Conservation (phyloP, 2,797 vertebrate genomes). For the Allobates femoralis region DNA sequence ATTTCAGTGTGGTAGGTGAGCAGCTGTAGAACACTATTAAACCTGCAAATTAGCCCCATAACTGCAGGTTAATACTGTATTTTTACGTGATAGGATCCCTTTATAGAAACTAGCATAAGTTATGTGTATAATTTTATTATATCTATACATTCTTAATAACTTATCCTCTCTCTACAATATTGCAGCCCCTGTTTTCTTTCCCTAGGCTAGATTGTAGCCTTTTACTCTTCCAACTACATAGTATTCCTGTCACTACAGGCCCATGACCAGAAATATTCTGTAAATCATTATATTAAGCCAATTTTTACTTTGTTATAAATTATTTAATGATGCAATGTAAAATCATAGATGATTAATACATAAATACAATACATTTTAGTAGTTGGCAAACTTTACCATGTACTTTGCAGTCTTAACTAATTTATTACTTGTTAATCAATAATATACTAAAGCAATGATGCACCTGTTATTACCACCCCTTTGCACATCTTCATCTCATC, state of each 20-base stretch:
- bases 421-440: background rate
- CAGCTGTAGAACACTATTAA: too few species aligned
- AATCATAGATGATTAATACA: background rate
- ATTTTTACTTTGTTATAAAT: background rate
- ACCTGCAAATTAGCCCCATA: too few species aligned
- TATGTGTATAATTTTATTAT: background rate
- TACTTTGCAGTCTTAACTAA: background rate
- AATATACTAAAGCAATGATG: background rate
- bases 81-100: too few species aligned
- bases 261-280: background rate
- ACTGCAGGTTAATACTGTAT: too few species aligned
- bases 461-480: conserved; percentile 14
- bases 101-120: background rate
- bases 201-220: background rate
- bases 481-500: background rate
- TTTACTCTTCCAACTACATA: background rate
- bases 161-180: background rate
- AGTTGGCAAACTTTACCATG: background rate
- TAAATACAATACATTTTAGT: background rate
- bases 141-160: background rate
- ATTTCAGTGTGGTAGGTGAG: too few species aligned
- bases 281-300: background rate
- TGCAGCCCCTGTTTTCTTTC: background rate
- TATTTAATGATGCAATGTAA: background rate
- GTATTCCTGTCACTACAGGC: background rate